Conservation (phyloP, 2,797 vertebrate species). For the Parambassis ranga region DNA sequence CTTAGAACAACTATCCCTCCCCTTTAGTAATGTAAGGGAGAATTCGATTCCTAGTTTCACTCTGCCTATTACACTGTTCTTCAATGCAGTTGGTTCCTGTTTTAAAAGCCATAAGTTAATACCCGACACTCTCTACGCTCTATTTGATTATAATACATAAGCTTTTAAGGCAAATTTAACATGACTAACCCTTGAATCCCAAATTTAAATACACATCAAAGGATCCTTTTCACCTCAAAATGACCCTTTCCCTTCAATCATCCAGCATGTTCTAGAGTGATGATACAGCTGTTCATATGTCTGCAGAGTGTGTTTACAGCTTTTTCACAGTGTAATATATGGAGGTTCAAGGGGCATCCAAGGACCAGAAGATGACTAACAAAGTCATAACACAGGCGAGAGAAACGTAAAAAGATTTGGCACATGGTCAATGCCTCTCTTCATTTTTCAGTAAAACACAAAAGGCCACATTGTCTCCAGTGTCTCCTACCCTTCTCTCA, state of each 20-base stretch:
- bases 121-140: too few relatives aligned
- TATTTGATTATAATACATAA: neutral
- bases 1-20: slow-evolving; percentile 5
- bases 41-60: slow-evolving; percentile 5
- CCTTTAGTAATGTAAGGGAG: neutral
- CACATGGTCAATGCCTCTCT: slow-evolving; percentile 3
- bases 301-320: slow-evolving; percentile 21
- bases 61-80: neutral
- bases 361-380: slow-evolving; percentile 51
- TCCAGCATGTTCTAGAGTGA: neutral
- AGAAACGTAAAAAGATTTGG: slow-evolving; percentile 7
- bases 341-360: slow-evolving; percentile 22
- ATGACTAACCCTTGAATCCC: neutral
- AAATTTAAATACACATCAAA: neutral
- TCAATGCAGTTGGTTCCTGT: neutral
- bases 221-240: neutral
- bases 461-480: slow-evolving; percentile 30
- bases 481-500: neutral
- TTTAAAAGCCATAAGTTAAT: neutral
- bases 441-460: slow-evolving; percentile 34
- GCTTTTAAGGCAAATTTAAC: neutral
- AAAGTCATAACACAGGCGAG: slow-evolving; percentile 46
- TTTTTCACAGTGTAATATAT: slow-evolving; percentile 1
- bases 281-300: slow-evolving; percentile 7
- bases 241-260: neutral